phyloP scores from a whole-genome alignment of 1,140 invertebrate genomes.

The Pseudoatta argentina region DNA sequence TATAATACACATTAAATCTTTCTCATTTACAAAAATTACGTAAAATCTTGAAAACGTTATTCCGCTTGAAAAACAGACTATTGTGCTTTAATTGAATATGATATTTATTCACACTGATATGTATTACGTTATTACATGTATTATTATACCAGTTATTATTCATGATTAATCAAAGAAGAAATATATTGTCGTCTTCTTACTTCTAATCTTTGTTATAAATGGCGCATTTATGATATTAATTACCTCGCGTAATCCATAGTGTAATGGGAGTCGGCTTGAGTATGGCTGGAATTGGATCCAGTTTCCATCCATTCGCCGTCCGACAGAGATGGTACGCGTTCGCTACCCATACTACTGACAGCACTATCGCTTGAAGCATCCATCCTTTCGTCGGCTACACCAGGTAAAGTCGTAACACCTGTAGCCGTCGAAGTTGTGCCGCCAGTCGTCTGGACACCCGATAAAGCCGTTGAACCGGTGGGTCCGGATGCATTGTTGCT shows the following conservation, averaged over 20 bases:
- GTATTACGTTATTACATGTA: no score
- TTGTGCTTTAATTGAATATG: background rate
- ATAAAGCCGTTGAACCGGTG: constrained; percentile 80
- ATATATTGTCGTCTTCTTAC: background rate
- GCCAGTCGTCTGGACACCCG: constrained; percentile 80
- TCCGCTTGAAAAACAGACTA: background rate
- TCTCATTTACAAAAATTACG: background rate
- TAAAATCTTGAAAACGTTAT: background rate
- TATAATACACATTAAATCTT: background rate
- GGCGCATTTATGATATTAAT: constrained; percentile 50
- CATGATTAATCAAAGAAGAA: background rate
- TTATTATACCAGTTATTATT: background rate
- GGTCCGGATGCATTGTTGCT: constrained; percentile 86
- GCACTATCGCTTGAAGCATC: constrained; percentile 95
- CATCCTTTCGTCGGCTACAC: constrained; percentile 88
- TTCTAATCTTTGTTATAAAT: background rate
- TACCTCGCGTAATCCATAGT: constrained; percentile 86
- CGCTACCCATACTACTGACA: constrained; percentile 96
- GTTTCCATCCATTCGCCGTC: constrained; percentile 96
- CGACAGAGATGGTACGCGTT: constrained; percentile 94
- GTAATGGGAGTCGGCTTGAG: constrained; percentile 87
- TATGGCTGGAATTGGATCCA: constrained; percentile 93
- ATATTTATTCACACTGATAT: no score
- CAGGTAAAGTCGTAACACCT: constrained; percentile 78
- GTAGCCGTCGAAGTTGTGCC: constrained; percentile 75